Evolutionary conservation across 1,140 invertebrate genomes (phyloP), one percentile per base, ranked within the genome.

Genomic region (Paralvinella palmiformis): DNA sequence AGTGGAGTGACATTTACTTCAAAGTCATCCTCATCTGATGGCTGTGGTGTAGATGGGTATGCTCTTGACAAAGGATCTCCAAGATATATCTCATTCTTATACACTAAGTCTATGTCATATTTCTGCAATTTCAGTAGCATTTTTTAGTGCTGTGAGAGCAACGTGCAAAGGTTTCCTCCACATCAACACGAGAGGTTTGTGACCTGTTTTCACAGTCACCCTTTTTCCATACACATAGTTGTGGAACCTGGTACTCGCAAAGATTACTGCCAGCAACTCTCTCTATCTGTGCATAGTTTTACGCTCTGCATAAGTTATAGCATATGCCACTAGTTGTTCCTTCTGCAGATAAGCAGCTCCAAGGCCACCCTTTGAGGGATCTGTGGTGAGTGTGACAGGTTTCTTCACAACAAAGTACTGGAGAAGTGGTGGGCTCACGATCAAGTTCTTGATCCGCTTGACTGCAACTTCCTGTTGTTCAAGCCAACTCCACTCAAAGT

Each of bases 401-500:
- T n/a, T n/a, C n/a, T n/a, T n/a, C n/a, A n/a, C n/a, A n/a, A n/a
- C n/a, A n/a, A n/a, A n/a, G n/a, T n/a, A n/a, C n/a, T n/a, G 10
- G n/a, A 41, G 37, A 10, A n/a, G n/a, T 10, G 37, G 37, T 27
- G 13, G 7, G 10, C 7, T 10, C 7, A 7, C 10, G 27, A 53
- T 7, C 10, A 53, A 10, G 7, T 15, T 10, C 27, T 53, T 53
- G 10, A 53, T 15, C 27, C 24, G 7, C 7, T 59, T 20, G 10
- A 66, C 56, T 17, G 69, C 63, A 48, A 57, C 41, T 13, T 37
- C 35, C 29, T 68, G 69, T 20, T 59, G 10, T 22, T 44, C 17
- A 31, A 53, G 45, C 73, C 71, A 73, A 7, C 59, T 24, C 53
- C 62, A 75, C 29, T 59, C 44, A 10, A 61, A 58, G 31, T 72